Evolutionary conservation across 2,113 vertebrate genomes (phyloP).

Genomic region (Dascyllus trimaculatus): DNA sequence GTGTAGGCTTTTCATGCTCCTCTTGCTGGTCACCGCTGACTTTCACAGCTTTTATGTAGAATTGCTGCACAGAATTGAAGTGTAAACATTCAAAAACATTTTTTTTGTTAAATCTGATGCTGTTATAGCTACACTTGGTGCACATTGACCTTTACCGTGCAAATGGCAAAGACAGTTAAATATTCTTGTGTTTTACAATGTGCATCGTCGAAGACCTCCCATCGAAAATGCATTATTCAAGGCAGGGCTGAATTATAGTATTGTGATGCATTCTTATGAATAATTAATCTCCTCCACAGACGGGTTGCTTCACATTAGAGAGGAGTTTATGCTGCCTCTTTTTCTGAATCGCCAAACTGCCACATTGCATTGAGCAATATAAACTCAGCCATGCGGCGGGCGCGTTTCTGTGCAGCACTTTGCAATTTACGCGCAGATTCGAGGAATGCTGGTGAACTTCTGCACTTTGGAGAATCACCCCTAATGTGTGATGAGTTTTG

Average conservation of each 20-base stretch:
- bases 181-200: background rate
- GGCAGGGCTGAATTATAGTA: conserved; percentile 47
- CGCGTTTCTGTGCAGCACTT: conserved; percentile 37
- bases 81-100: too few species aligned
- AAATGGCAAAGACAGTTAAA: conserved; percentile 33
- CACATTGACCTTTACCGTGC: background rate
- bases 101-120: background rate
- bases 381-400: background rate
- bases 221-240: conserved; percentile 69
- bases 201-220: conserved; percentile 44
- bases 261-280: conserved; percentile 63
- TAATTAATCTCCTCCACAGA: conserved; percentile 67
- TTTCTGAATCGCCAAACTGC: conserved; percentile 13
- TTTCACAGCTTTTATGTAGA: background rate
- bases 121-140: background rate
- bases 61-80: background rate
- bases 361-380: conserved; percentile 36
- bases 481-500: conserved; percentile 32
- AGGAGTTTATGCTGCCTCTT: conserved; percentile 10
- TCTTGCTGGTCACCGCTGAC: background rate
- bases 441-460: background rate
- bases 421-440: conserved; percentile 40
- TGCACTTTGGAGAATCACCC: conserved; percentile 20
- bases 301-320: conserved; percentile 34
- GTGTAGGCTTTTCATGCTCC: background rate